phyloP scores from a whole-genome alignment of 2,797 vertebrate genomes.

The Tapirus indicus region DNA sequence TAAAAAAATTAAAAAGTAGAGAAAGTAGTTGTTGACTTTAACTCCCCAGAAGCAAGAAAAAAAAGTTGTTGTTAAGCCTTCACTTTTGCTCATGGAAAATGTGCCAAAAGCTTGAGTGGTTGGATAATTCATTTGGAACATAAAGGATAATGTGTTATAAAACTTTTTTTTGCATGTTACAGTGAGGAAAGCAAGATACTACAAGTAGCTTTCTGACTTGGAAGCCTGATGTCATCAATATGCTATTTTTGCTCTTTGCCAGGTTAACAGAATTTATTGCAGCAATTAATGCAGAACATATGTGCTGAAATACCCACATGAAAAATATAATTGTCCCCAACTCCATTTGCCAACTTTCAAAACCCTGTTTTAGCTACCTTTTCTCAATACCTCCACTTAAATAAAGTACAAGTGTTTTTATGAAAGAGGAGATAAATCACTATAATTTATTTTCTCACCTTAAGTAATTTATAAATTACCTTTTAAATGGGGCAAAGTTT shows the following conservation, averaged over 20 bases:
- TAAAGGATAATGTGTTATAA: conserved; percentile 53
- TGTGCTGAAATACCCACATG: conserved; percentile 86
- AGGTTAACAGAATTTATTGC: conserved; percentile 90
- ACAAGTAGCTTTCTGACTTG: conserved; percentile 84
- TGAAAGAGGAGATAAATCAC: conserved; percentile 80
- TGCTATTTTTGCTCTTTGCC: conserved; percentile 89
- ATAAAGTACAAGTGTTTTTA: conserved; percentile 83
- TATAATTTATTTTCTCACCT: conserved; percentile 55
- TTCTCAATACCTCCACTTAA: conserved; percentile 81
- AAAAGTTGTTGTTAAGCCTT: not conserved
- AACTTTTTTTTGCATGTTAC: conserved; percentile 72
- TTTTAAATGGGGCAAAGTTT: not conserved
- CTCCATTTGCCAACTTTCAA: conserved; percentile 87
- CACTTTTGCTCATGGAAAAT: conserved; percentile 57
- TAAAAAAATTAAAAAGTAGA: not conserved
- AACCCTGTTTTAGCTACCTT: conserved; percentile 82
- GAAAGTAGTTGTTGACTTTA: not conserved
- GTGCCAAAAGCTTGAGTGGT: conserved; percentile 66
- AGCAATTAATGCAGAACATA: conserved; percentile 90
- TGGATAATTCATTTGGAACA: conserved; percentile 60
- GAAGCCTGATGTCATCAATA: conserved; percentile 88
- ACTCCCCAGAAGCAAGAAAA: conserved; percentile 1
- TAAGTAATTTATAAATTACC: conserved; percentile 30
- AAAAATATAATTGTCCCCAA: conserved; percentile 86
- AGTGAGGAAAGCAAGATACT: conserved; percentile 86